Base-by-base conservation (phyloP, 2,888 invertebrate species). In the Limnephilus auricula region DNA sequence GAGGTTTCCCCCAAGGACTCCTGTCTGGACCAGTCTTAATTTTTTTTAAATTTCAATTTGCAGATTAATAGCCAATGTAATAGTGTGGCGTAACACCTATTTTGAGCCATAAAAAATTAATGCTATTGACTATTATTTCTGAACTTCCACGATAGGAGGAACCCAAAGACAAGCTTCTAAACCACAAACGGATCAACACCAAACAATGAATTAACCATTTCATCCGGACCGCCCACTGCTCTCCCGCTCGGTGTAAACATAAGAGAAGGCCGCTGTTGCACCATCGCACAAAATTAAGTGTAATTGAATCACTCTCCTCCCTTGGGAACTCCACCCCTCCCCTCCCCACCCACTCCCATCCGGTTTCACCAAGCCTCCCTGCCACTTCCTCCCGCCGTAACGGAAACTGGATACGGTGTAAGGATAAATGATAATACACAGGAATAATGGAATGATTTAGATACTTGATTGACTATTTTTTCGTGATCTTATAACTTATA, bases 201-300 rank as follows among this genome's bases (percentile, higher is more conserved):
- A 65, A 65, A 65, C 65, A 65, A n/a, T 65, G 9, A 65, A 65
- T 65, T 65, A 65, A 65, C 65, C 65, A 65, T 65, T 65, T n/a
- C 65, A 9, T 65, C 9, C 65, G 25, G 25, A 65, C 65, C 65
- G 65, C 65, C 65, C 65, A 65, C 25, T 65, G 25, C 9, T 65
- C 65, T 25, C 6, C 25, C 9, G 65, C 25, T 65, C n/a, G 65
- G 65, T 65, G 65, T 65, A 65, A 65, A 65, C 79, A 89, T 34
- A 80, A 65, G 89, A 40, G 89, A 6, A 30, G 89, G 65, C 79
- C 87, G 31, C n/a, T 37, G 89, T 80, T 87, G 90, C 87, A 87
- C 80, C 89, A 88, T 89, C 88, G 91, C 91, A 91, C 91, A 89
- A 89, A 89, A 91, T 91, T 91, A 91, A 91, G 89, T 91, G 91